Evolutionary conservation across 1,140 invertebrate genomes (phyloP), one percentile per base, ranked within the genome.

Genomic region (Tetramorium simillimum): DNA sequence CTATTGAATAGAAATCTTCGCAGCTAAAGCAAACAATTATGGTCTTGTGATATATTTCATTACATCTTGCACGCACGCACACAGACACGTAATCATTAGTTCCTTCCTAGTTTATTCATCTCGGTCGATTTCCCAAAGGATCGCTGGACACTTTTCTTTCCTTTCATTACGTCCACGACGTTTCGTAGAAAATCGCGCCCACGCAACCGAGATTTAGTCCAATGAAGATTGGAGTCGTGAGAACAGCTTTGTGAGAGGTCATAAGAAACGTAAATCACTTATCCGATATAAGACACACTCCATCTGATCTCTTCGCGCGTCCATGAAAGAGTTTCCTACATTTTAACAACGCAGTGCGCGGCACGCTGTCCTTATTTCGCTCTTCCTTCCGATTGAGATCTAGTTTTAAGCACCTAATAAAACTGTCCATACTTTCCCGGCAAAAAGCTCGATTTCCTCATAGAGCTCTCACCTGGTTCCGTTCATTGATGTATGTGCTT

Each of bases 51-150:
- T 69, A 67, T 18, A n/a, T 33, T 56, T 80, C 46, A 72, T 76
- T 85, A 28, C 14, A 77, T 63, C 3, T 14, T 65, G 12, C 18
- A 33, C 16, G 28, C n/a, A 46, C 21, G n/a, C 40, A 65, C 33
- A 16, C 40, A 7, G 28, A 12, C 49, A 10, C 12, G 24, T 2
- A 37, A 24, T 58, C n/a, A 24, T 40, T 49, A 28, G 33, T 46
- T 84, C n/a, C 46, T 84, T 78, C 6, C n/a, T 51, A 12, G 12
- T 63, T 72, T 81, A 72, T 82, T 84, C 58, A 69, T 85, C 21
- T 24, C 62, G 14, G 10, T 12, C 75, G 56, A 87, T 85, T 85
- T 87, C 75, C 86, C 88, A 49, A 24, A 76, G 85, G 75, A n/a
- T 28, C 16, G 6, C 0, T 9, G 24, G n/a, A 14, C 28, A 14